phyloP scores from a whole-genome alignment of 2,113 vertebrate genomes.

The Bufo gargarizans region DNA sequence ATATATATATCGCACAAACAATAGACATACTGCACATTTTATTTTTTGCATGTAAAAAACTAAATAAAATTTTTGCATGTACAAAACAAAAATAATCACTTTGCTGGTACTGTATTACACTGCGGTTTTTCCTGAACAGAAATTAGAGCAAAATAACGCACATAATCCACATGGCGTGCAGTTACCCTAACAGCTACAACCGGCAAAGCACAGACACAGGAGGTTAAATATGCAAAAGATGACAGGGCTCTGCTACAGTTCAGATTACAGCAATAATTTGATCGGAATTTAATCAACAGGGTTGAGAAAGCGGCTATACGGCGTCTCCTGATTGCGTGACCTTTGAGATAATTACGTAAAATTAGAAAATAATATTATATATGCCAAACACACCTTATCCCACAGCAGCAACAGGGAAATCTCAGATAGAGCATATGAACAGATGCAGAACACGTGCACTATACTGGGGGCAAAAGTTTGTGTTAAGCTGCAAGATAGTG shows the following conservation, averaged over 20 bases:
- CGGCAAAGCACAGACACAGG: not conserved
- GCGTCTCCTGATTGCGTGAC: slow-evolving; percentile 3
- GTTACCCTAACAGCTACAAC: not conserved
- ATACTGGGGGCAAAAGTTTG: slow-evolving; percentile 13
- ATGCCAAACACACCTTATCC: slow-evolving; percentile 1
- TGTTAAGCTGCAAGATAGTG: not conserved
- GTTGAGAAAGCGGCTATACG: not conserved
- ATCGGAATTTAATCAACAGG: not conserved
- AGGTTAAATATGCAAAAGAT: not conserved
- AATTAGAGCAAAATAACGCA: too few species aligned
- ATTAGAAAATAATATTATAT: not conserved
- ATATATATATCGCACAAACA: too few species aligned
- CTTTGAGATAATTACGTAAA: slow-evolving; percentile 4
- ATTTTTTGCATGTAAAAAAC: too few species aligned
- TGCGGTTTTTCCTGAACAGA: too few species aligned
- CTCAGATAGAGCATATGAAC: not conserved
- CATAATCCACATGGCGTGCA: too few species aligned
- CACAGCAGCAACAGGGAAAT: not conserved
- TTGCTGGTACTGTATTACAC: too few species aligned
- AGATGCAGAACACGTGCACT: not conserved
- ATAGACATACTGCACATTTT: too few species aligned
- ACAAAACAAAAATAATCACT: too few species aligned
- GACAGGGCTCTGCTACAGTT: not conserved
- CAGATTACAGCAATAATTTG: not conserved
- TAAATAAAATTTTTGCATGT: too few species aligned